Percentiles rank a stretch among this genome's conserved stretches.
phyloP scores from a whole-genome alignment of 2,113 vertebrate genomes.

The Dicerorhinus sumatrensis region DNA sequence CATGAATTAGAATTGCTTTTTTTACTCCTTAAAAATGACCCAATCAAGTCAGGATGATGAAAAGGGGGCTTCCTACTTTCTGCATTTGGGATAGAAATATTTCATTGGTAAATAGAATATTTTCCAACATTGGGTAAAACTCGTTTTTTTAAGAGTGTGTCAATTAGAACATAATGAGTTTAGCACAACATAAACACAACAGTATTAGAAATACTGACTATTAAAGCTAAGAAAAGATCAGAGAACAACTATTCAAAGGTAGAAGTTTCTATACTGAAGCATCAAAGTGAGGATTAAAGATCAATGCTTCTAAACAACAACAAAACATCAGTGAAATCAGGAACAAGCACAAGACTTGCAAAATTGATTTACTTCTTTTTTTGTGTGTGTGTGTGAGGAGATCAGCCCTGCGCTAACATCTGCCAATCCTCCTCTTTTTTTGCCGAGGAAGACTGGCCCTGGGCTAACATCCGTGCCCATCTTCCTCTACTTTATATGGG shows the following conservation, averaged over 20 bases:
- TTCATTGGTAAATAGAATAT: neutral
- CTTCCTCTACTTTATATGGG: no score
- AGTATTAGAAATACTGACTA: conserved; percentile 2
- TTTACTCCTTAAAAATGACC: neutral
- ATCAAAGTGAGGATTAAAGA: neutral
- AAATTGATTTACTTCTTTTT: neutral
- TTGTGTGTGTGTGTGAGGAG: no score
- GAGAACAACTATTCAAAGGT: conserved; percentile 32
- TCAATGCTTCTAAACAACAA: neutral
- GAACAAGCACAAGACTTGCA: neutral
- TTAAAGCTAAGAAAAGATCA: conserved; percentile 32
- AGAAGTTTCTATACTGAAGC: neutral
- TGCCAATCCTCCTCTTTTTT: no score
- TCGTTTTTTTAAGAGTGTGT: neutral
- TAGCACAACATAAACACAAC: neutral
- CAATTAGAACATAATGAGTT: neutral
- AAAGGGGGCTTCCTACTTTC: neutral
- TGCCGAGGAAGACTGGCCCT: no score
- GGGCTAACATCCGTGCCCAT: no score
- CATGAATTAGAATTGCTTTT: neutral
- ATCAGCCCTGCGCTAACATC: no score
- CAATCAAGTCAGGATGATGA: neutral
- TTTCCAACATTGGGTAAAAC: neutral
- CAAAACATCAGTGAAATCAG: neutral
- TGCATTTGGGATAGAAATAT: neutral